These are phyloP conservation scores for Nothura maculosa DNA, from an alignment of 2,797 vertebrate genomes.

Conservation along the genomic window DNA sequence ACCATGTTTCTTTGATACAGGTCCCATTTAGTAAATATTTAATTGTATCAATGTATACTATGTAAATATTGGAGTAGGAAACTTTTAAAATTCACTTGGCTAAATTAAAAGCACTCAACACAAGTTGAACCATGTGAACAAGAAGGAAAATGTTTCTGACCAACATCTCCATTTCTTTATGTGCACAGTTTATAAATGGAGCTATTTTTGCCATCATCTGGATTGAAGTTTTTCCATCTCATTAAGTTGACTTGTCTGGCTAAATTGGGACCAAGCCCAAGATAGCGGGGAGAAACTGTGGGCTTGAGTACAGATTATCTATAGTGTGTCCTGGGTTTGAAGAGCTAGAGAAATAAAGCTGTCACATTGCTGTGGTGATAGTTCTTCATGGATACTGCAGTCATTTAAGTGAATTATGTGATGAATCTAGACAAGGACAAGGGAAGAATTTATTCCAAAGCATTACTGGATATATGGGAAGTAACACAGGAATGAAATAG, in stretches of 20 bases:
- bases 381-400: rapidly evolving
- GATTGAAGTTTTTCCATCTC: not conserved
- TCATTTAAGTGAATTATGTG: not conserved
- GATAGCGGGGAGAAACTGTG: rapidly evolving
- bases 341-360: not conserved
- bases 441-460: not conserved
- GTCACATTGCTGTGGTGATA: rapidly evolving
- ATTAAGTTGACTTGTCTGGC: not conserved
- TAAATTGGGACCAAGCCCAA: not conserved
- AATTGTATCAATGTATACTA: not conserved
- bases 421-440: not conserved
- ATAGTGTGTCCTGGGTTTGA: no score
- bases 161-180: not conserved
- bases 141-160: not conserved
- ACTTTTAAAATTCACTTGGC: rapidly evolving
- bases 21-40: not conserved
- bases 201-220: not conserved
- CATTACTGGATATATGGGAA: not conserved
- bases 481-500: not conserved
- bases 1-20: rapidly evolving
- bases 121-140: not conserved
- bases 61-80: not conserved
- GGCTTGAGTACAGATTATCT: rapidly evolving
- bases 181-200: not conserved
- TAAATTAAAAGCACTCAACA: no score